phyloP scores from a whole-genome alignment of 1,140 invertebrate species.

The Neodiprion lecontei region DNA sequence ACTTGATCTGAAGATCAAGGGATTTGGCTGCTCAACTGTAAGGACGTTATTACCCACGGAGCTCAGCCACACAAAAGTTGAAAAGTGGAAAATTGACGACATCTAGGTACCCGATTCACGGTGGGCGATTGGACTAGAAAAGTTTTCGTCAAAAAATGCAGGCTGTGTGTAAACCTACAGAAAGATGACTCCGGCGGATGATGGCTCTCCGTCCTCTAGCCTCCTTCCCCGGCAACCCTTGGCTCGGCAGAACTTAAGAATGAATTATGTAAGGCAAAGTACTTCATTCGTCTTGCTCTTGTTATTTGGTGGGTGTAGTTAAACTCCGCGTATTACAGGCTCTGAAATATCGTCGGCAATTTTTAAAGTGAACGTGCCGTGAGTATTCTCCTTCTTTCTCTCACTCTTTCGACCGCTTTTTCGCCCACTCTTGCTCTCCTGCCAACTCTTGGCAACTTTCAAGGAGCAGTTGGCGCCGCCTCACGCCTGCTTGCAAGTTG shows the following conservation, averaged over 20 bases:
- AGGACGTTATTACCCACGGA: not conserved
- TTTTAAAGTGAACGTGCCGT: slow-evolving; percentile 43
- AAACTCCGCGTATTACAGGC: slow-evolving; percentile 48
- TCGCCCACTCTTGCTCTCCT: not conserved
- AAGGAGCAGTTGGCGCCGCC: not conserved
- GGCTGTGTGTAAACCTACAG: not conserved
- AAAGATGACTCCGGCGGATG: not conserved
- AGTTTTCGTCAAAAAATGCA: slow-evolving; percentile 34
- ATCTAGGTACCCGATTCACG: not conserved
- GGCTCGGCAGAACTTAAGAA: slow-evolving; percentile 37
- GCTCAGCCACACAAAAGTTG: not conserved
- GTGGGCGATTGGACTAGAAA: too few species aligned
- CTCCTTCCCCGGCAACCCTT: not conserved
- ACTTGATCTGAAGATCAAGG: too few species aligned
- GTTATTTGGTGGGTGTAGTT: slow-evolving; percentile 52
- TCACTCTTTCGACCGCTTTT: not conserved
- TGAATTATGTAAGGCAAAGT: slow-evolving; percentile 53
- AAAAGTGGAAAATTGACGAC: slow-evolving; percentile 5
- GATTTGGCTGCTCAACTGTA: not conserved
- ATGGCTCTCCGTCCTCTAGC: not conserved
- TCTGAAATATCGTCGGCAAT: slow-evolving; percentile 48
- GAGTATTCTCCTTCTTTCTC: not conserved
- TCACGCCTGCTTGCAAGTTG: not conserved
- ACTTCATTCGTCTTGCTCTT: slow-evolving; percentile 53
- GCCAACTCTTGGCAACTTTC: not conserved